A percentile compares a stretch with the other conserved stretches of the same genome.
Conservation (phyloP, 1,140 invertebrate genomes). For the Trichonephila inaurata region DNA sequence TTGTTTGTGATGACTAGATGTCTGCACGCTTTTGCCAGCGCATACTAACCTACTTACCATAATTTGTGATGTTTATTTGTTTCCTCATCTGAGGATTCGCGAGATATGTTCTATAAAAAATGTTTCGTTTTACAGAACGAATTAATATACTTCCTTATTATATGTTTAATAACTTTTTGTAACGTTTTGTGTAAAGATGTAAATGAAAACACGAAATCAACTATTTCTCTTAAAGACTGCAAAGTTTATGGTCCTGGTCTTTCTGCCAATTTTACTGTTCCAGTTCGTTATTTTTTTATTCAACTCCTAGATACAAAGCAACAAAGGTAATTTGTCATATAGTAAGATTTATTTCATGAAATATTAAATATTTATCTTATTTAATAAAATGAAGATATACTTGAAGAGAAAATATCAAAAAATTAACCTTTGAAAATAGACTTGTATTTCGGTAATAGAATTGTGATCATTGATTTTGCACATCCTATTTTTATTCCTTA, state of each 20-base stretch:
- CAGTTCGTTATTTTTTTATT: slow-evolving; percentile 77
- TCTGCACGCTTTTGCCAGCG: neutral
- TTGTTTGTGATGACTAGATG: slow-evolving; percentile 39
- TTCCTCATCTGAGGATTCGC: neutral
- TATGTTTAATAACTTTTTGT: neutral
- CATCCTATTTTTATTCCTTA: too few species aligned
- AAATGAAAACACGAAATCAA: neutral
- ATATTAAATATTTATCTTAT: too few species aligned
- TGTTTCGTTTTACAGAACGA: neutral
- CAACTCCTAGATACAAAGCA: slow-evolving; percentile 54
- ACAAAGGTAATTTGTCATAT: slow-evolving; percentile 59
- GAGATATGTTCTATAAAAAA: neutral
- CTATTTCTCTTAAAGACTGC: slow-evolving; percentile 65
- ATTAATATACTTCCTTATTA: neutral
- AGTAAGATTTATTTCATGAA: too few species aligned
- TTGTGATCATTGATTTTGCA: too few species aligned
- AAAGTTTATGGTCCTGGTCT: slow-evolving; percentile 76
- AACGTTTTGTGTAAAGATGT: neutral
- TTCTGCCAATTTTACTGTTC: slow-evolving; percentile 74
- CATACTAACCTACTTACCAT: slow-evolving; percentile 29
- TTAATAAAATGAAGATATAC: too few species aligned
- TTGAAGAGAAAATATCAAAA: too few species aligned
- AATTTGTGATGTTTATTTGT: neutral
- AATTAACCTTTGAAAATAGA: too few species aligned
- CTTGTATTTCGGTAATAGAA: too few species aligned